Evolutionary conservation across 2,113 vertebrate genomes (phyloP).

Genomic region (Pungitius pungitius): DNA sequence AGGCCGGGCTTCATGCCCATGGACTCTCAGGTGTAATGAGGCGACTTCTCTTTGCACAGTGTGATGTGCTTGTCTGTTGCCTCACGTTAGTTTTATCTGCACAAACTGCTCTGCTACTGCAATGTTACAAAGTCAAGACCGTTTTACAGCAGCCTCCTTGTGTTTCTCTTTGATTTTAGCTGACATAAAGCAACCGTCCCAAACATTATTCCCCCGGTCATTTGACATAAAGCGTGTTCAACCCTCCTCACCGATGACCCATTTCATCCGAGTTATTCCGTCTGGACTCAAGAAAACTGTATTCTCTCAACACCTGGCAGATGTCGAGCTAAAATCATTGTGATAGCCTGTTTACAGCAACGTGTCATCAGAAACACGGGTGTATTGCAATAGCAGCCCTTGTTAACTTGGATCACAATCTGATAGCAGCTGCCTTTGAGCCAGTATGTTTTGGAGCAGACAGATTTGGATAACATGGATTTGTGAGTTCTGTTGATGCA

Average conservation of each 20-base stretch:
- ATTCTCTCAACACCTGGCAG: constrained; percentile 5
- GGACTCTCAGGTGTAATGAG: constrained; percentile 34
- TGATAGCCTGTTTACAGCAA: background rate
- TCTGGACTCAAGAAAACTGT: background rate
- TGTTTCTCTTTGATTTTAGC: constrained; percentile 44
- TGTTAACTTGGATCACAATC: background rate
- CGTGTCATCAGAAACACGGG: constrained; percentile 1
- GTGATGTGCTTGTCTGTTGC: constrained; percentile 7
- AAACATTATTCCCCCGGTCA: background rate
- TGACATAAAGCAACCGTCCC: constrained; percentile 29
- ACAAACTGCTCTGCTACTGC: constrained; percentile 20
- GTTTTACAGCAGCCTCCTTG: constrained; percentile 36
- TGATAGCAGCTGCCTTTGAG: background rate
- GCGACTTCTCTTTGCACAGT: constrained; percentile 4
- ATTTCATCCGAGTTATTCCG: background rate
- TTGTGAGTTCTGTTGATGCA: background rate
- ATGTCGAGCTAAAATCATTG: background rate
- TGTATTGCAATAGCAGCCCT: background rate
- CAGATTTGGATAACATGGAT: background rate
- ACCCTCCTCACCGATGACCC: background rate
- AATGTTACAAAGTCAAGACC: constrained; percentile 48
- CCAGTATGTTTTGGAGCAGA: background rate
- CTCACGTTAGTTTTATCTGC: constrained; percentile 3
- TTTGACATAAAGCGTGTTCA: constrained; percentile 12
- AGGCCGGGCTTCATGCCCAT: constrained; percentile 34